phyloP scores from a whole-genome alignment of 2,888 invertebrate genomes.

The Colostygia pectinataria region DNA sequence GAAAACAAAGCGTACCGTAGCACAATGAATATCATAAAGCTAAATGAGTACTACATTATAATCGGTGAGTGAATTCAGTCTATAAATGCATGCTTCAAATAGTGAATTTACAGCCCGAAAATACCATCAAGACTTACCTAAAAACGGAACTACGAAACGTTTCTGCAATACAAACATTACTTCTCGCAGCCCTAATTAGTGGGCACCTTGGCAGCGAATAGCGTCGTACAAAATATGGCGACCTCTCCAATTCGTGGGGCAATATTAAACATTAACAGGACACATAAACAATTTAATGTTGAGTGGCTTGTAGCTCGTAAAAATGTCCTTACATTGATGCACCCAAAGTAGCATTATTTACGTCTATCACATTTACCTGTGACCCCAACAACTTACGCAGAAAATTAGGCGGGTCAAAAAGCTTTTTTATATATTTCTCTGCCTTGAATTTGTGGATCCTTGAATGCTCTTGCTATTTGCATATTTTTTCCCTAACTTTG shows the following conservation, averaged over 20 bases:
- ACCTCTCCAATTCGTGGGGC: slow-evolving; percentile 32
- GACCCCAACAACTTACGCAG: slow-evolving; percentile 15
- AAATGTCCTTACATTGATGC: slow-evolving; percentile 37
- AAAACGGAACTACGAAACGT: slow-evolving; percentile 23
- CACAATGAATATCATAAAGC: too few relatives aligned
- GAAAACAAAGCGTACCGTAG: too few relatives aligned
- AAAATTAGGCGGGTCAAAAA: slow-evolving; percentile 12
- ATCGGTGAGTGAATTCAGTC: background rate
- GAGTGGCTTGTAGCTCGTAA: slow-evolving; percentile 37
- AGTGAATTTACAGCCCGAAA: background rate
- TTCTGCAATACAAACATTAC: slow-evolving; percentile 32
- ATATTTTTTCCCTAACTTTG: too few relatives aligned
- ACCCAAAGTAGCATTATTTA: slow-evolving; percentile 26
- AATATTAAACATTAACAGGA: slow-evolving; percentile 39
- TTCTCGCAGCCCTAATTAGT: slow-evolving; percentile 35
- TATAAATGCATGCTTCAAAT: background rate
- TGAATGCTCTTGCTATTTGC: too few relatives aligned
- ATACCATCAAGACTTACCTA: background rate
- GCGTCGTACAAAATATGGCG: slow-evolving; percentile 34
- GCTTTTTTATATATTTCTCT: background rate
- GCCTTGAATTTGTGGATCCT: background rate
- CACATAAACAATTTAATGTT: slow-evolving; percentile 39
- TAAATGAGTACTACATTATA: too few relatives aligned
- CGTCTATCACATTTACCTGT: slow-evolving; percentile 16
- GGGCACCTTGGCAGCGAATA: slow-evolving; percentile 33